Conservation (phyloP, 2,888 invertebrate species). For the Lasiommata megera region DNA sequence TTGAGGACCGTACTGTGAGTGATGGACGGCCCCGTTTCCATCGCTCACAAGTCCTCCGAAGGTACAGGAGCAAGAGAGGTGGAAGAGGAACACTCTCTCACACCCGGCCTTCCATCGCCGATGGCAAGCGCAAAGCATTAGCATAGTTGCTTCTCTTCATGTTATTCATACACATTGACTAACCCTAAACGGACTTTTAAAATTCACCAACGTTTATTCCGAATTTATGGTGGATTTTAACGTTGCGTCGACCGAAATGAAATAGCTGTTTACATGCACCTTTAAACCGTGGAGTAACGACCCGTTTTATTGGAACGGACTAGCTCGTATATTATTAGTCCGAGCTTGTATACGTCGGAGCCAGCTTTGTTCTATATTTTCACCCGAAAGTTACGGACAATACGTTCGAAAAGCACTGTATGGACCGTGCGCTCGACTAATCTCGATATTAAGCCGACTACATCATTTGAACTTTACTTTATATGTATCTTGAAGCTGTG, state of each 20-base stretch:
- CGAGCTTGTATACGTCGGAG: conserved; percentile 9
- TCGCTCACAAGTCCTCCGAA: no score
- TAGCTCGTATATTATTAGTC: conserved; percentile 21
- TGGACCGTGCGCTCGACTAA: no score
- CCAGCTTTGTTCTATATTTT: conserved; percentile 4
- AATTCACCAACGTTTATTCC: not conserved
- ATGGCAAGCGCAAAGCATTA: no score
- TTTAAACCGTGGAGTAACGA: conserved; percentile 8
- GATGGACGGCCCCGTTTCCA: no score
- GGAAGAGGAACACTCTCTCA: no score
- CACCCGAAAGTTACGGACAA: not conserved
- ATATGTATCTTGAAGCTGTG: no score
- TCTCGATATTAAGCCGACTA: not conserved
- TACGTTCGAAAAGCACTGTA: not conserved
- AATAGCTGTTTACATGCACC: conserved; percentile 13
- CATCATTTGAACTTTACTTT: no score
- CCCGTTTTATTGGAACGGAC: conserved; percentile 19
- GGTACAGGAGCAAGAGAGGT: no score
- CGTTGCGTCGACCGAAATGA: not conserved
- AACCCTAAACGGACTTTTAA: not conserved
- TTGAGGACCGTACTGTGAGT: no score
- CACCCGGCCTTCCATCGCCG: no score
- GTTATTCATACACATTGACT: no score
- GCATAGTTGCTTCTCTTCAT: no score
- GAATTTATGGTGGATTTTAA: not conserved